Evolutionary conservation across 1,140 invertebrate species (phyloP), one percentile per base, ranked within the genome.

Genomic region (Lysiphlebus fabarum): DNA sequence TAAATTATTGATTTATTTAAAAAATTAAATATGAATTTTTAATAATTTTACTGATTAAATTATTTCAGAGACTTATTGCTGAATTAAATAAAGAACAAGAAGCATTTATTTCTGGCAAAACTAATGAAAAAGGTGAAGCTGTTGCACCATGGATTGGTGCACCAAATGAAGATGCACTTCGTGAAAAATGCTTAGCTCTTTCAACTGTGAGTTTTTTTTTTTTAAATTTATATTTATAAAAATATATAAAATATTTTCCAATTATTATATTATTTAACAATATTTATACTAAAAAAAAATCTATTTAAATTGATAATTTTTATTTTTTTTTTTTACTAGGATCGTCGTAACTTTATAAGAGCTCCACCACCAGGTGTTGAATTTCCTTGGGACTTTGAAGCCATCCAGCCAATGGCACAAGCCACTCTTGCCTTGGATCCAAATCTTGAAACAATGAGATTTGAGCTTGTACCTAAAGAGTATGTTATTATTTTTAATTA

Each of bases 401-500:
- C 88, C 53, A 87, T 90, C 76, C 90, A 92, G 78, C 93, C 95
- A 40, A 85, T 97, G 67, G 96, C 96, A 53, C 85, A 93, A 80
- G 91, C 93, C 64, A 94, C 96, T 67, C 88, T 99, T 76, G 89
- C 90, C 67, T 89, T 96, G 76, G 96, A 99, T 82, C 88, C 91
- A 54, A 95, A 96, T 80, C 84, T 99, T 65, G 90, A 96, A 79
- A 92, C 93, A 79, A 98, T 99, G 94, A 90, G 97, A 79, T 99
- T 97, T 84, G 93, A 98, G 78, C 85, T 99, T 64, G 97, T 99
- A 68, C 96, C 97, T 65, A 99, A 99, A 91, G 86, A 94, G 90
- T 92, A 79, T 87, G 87, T 87, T 61, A 49, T 42, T 12, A 43
- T 47, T 48, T 55, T 47, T 51, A 38, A 38, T 33, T 53, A 61